These are phyloP conservation scores for human DNA, from an alignment of 2,113 vertebrate species.

Conservation along the genomic window DNA sequence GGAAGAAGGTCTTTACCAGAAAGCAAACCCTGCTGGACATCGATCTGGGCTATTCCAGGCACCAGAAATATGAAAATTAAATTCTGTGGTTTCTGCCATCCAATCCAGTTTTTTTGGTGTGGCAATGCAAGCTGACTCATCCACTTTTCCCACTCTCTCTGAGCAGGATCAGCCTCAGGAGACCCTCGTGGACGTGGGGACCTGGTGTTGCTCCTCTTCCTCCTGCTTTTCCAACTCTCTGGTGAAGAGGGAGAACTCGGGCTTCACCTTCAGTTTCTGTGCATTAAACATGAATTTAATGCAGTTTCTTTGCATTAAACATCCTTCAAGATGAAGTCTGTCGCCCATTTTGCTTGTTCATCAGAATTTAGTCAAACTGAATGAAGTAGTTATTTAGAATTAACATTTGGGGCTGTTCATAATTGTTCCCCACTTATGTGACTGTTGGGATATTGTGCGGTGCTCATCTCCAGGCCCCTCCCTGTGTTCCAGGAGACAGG, in stretches of 20 bases:
- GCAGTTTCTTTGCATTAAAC: background rate
- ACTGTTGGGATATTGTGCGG: rapidly evolving
- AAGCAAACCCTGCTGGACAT: no score
- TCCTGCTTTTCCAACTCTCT: background rate
- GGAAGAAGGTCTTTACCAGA: no score
- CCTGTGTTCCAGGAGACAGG: background rate
- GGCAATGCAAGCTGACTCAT: no score
- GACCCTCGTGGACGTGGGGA: background rate
- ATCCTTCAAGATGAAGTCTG: no score
- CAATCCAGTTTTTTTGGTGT: no score
- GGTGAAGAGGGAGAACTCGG: background rate
- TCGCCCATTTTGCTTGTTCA: background rate
- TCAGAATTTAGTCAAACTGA: background rate
- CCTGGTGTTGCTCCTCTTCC: background rate
- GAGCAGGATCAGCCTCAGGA: no score
- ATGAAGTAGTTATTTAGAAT: background rate
- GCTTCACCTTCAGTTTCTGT: background rate
- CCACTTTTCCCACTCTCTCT: no score
- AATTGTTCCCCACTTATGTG: background rate
- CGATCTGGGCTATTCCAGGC: no score
- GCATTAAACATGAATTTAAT: no score
- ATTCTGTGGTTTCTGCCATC: no score
- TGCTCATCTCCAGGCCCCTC: background rate
- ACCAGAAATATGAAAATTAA: no score
- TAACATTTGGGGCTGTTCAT: background rate